phyloP scores from a whole-genome alignment of 2,888 invertebrate genomes.

The Heteropelma amictum region DNA sequence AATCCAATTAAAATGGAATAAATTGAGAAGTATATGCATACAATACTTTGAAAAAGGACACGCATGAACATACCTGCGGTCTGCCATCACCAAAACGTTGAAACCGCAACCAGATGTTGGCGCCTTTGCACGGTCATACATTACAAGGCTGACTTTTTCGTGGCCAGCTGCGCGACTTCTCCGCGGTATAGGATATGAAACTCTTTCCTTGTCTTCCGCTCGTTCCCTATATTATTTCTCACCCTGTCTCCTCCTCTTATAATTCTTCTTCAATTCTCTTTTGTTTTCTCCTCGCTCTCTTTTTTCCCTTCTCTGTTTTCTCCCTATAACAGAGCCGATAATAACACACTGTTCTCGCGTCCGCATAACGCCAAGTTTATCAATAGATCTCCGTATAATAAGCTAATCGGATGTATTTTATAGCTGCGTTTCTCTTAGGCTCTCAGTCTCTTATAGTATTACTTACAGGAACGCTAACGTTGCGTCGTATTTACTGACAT shows the following conservation, averaged over 20 bases:
- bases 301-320: background rate
- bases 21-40: conserved; percentile 1
- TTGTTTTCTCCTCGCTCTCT: background rate
- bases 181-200: conserved; percentile 33
- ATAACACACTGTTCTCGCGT: conserved; percentile 51
- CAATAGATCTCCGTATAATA: conserved; percentile 74
- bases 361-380: conserved; percentile 69
- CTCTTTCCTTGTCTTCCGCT: conserved; percentile 36
- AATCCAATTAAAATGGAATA: background rate
- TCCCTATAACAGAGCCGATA: conserved; percentile 8
- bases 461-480: conserved; percentile 9
- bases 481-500: conserved; percentile 27
- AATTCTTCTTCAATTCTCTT: background rate
- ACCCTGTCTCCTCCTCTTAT: background rate
- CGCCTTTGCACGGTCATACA: conserved; percentile 55
- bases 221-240: background rate
- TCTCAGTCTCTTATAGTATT: conserved; percentile 34
- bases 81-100: conserved; percentile 70
- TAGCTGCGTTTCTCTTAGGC: conserved; percentile 38
- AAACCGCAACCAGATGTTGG: conserved; percentile 75
- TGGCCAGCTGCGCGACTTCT: conserved; percentile 58
- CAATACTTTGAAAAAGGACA: conserved; percentile 41
- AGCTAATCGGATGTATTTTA: conserved; percentile 73
- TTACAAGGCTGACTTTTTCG: conserved; percentile 48
- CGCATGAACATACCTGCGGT: conserved; percentile 64